Base-by-base conservation (phyloP, 2,888 invertebrate species). In the Mythimna vitellina region DNA sequence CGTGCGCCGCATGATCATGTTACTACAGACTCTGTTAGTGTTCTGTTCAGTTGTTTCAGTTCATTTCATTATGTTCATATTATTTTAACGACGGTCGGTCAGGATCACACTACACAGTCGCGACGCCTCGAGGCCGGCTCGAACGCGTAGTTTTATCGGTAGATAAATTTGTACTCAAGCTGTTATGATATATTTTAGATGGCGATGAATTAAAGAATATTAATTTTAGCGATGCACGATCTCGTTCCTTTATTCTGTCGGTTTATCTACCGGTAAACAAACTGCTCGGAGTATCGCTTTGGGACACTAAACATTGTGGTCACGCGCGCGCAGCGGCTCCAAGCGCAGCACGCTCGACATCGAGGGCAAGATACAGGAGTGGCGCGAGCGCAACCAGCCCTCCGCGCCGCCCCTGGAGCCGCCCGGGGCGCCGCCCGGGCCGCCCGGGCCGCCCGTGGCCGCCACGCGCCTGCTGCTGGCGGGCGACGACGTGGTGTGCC, bases 321-420 rank as follows among this genome's bases (percentile, higher is more conserved):
- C 53, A 71, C 82, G 78, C 77, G 73, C 80, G 73, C 80, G 87
- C 87, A 95, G 96, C 87, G 96, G 94, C 57, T 95, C 95, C 78
- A 96, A 95, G 90, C 95, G 95, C 88, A 95, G 94, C 92, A 96
- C 96, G 86, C 93, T 96, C 82, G 96, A 96, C 94, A 94, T 96
- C 94, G 96, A 96, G 92, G 96, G 95, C 85, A 96, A 95, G 94
- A 94, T 96, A 76, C 95, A 94, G 78, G 93, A 93, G 93, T 95
- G 95, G 95, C 93, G 95, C 86, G 90, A 89, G 69, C 92, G 94
- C 70, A 87, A 87, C 86, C 86, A 65, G 57, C 84, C 84, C 14
- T 56, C 63, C 60, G 88, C 73, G 86, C 91, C 72, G 83, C 87
- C 73, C 84, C 69, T 83, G 71, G 86, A 86, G 64, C 68, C 57